Percentiles rank a stretch among this genome's conserved stretches.
These are phyloP conservation scores for Zapornia atra DNA, from an alignment of 2,113 vertebrate species.

Conservation along the genomic window DNA sequence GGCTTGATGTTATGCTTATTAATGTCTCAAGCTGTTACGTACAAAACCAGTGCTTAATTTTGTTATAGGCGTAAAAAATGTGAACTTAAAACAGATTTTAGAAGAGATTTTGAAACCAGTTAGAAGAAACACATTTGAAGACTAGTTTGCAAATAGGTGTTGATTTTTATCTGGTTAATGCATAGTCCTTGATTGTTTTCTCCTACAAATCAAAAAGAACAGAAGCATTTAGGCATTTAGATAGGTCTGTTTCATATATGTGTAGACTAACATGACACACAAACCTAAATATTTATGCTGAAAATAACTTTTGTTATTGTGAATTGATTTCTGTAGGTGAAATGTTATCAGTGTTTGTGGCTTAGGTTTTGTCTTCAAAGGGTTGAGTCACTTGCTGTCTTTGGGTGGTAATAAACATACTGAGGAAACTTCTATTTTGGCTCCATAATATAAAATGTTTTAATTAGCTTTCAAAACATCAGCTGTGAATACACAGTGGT, in stretches of 20 bases:
- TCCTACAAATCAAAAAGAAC: not conserved
- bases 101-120: not conserved
- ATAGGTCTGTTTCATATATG: not conserved
- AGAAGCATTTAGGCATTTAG: not conserved
- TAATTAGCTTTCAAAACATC: not conserved
- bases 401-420: not conserved
- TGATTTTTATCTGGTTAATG: not conserved
- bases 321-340: not conserved
- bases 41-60: not conserved
- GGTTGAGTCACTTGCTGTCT: not conserved
- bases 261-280: fast-evolving
- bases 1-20: not conserved
- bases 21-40: not conserved
- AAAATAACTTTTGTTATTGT: not conserved
- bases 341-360: not conserved
- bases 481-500: not conserved
- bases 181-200: not conserved
- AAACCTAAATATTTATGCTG: not conserved
- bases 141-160: not conserved
- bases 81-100: not conserved
- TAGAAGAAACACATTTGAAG: not conserved
- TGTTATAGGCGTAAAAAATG: not conserved
- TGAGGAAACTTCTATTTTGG: not conserved
- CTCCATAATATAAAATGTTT: not conserved
- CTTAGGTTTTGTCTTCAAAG: not conserved